Conservation (phyloP, 2,797 vertebrate genomes). For the Emydoidea blandingii region DNA sequence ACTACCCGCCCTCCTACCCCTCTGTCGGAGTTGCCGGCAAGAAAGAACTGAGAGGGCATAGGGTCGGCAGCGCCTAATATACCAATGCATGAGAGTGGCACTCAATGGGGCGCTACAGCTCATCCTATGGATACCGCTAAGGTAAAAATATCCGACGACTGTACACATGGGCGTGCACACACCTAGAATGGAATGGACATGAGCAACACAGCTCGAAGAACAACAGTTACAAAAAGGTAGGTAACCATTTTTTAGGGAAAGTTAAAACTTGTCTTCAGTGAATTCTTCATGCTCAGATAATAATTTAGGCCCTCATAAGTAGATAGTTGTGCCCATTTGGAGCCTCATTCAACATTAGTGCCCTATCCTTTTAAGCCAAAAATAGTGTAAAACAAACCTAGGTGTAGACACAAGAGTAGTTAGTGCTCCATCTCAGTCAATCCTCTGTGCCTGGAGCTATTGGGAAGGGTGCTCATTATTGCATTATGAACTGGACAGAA, state of each 20-base stretch:
- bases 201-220: no score
- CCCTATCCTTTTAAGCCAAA: neutral
- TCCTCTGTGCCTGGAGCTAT: neutral
- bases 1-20: no score
- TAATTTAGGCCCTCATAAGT: neutral
- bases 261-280: neutral
- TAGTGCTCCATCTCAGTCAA: neutral
- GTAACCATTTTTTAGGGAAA: neutral
- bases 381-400: neutral
- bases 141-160: no score
- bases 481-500: neutral
- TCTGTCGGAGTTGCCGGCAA: no score
- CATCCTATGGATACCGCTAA: no score
- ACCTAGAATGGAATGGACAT: no score
- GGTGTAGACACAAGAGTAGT: neutral
- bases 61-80: no score
- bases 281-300: slow-evolving; percentile 3
- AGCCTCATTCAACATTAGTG: neutral
- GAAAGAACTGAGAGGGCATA: no score
- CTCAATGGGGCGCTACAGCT: no score
- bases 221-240: no score
- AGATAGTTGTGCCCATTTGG: neutral
- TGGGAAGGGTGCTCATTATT: neutral
- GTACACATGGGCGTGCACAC: no score
- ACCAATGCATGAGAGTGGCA: no score